Percentiles rank a stretch among this genome's conserved stretches.
Conservation (phyloP, 2,797 vertebrate species). For the Cuniculus paca region DNA sequence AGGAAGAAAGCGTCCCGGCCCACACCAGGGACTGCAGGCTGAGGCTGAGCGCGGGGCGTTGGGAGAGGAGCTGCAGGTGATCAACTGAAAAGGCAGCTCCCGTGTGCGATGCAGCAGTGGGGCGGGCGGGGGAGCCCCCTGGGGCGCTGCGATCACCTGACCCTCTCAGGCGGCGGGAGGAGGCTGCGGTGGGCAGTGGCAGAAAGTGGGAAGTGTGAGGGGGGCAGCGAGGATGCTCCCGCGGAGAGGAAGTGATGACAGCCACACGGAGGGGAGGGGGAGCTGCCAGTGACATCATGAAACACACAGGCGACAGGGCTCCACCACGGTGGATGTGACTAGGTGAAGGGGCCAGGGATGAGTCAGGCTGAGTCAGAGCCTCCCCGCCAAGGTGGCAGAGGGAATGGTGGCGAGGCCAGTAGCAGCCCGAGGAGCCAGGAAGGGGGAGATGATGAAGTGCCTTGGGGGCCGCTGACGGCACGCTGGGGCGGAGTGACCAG, state of each 20-base stretch:
- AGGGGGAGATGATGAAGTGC: neutral
- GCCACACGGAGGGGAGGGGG: neutral
- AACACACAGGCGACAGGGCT: conserved; percentile 13
- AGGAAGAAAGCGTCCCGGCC: neutral
- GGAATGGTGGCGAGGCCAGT: conserved; percentile 75
- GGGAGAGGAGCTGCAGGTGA: neutral
- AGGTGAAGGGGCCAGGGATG: conserved; percentile 49
- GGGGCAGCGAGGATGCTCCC: neutral
- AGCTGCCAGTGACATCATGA: neutral
- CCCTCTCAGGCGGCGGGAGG: neutral
- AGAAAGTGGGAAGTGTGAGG: neutral
- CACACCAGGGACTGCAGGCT: neutral
- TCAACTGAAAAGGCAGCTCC: neutral
- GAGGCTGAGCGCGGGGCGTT: neutral
- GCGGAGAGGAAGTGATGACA: neutral
- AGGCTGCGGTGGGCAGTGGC: neutral
- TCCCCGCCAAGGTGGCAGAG: conserved; percentile 60
- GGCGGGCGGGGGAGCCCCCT: neutral
- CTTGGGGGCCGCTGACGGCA: neutral
- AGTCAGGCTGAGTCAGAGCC: conserved; percentile 65
- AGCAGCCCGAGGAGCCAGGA: conserved; percentile 34
- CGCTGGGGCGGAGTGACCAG: neutral
- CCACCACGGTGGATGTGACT: neutral
- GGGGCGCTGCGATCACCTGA: neutral
- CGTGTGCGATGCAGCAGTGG: neutral